These are phyloP conservation scores for Harpegnathos saltator DNA, from an alignment of 1,140 invertebrate genomes.

Conservation along the genomic window DNA sequence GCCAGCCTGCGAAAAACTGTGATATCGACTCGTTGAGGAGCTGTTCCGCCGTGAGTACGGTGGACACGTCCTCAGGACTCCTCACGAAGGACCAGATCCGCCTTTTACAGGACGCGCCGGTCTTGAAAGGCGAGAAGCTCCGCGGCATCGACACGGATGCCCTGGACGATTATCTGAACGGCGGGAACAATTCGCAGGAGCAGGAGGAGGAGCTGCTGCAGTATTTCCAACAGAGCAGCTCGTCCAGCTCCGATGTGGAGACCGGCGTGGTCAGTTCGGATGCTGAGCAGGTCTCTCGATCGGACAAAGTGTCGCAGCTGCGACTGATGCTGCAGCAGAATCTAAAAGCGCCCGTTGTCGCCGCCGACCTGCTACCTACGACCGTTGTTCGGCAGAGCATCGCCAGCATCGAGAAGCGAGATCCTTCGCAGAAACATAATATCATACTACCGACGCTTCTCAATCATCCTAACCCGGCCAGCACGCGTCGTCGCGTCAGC, in stretches of 20 bases:
- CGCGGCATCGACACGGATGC: conserved; percentile 92
- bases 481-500: conserved; percentile 87
- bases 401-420: conserved; percentile 76
- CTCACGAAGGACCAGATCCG: conserved; percentile 77
- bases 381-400: conserved; percentile 68
- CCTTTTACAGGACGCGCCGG: conserved; percentile 75
- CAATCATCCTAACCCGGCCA: conserved; percentile 77
- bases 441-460: conserved; percentile 80
- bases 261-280: conserved; percentile 71
- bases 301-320: conserved; percentile 90
- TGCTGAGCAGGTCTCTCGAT: conserved; percentile 82
- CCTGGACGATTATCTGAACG: conserved; percentile 91
- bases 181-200: conserved; percentile 91
- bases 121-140: conserved; percentile 81
- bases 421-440: conserved; percentile 78
- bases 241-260: conserved; percentile 82
- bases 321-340: conserved; percentile 90
- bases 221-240: conserved; percentile 89
- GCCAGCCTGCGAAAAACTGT: conserved; percentile 78
- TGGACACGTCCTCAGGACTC: conserved; percentile 55
- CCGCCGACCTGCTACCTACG: conserved; percentile 78
- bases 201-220: conserved; percentile 92
- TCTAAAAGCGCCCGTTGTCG: conserved; percentile 85
- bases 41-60: conserved; percentile 61
- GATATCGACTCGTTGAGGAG: conserved; percentile 78